These are phyloP conservation scores for Antedon mediterranea DNA, from an alignment of 53 echinoderm and acorn worm genomes.

Conservation along the genomic window DNA sequence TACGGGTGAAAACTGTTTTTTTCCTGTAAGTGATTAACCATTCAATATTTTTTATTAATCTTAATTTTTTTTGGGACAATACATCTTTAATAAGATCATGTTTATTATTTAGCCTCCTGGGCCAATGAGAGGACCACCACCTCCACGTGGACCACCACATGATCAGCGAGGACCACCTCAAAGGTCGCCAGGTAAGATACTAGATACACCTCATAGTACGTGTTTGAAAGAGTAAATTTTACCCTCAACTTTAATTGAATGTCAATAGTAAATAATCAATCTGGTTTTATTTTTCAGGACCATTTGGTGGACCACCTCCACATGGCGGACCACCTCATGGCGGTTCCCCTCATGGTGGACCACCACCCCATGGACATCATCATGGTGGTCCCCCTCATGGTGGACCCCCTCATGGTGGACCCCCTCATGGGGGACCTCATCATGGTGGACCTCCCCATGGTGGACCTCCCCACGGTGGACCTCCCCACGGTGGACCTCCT, in stretches of 20 bases:
- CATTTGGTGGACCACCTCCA: slow-evolving; percentile 3
- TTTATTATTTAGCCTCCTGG: background rate
- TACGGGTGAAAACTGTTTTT: no score
- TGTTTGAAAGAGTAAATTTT: no score
- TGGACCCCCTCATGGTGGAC: background rate
- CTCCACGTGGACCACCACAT: slow-evolving; percentile 36
- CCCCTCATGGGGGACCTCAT: no score
- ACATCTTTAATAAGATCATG: background rate
- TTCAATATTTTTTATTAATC: no score
- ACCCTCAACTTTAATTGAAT: no score
- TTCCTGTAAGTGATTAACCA: no score
- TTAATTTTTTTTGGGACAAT: no score
- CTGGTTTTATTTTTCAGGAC: background rate
- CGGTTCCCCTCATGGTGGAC: slow-evolving; percentile 6
- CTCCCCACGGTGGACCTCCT: slow-evolving; percentile 8
- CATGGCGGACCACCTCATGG: slow-evolving; percentile 32
- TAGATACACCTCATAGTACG: no score
- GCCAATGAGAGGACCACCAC: slow-evolving; percentile 10
- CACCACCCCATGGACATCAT: slow-evolving; percentile 3
- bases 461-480: slow-evolving; percentile 6
- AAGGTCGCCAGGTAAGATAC: slow-evolving; percentile 6
- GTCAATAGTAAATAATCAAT: no score
- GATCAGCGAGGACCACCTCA: slow-evolving; percentile 29
- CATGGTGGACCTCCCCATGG: slow-evolving; percentile 10
- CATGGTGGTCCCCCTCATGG: background rate